These are phyloP conservation scores for Rhadina sibilatrix DNA, from an alignment of 2,113 vertebrate species.

Conservation along the genomic window DNA sequence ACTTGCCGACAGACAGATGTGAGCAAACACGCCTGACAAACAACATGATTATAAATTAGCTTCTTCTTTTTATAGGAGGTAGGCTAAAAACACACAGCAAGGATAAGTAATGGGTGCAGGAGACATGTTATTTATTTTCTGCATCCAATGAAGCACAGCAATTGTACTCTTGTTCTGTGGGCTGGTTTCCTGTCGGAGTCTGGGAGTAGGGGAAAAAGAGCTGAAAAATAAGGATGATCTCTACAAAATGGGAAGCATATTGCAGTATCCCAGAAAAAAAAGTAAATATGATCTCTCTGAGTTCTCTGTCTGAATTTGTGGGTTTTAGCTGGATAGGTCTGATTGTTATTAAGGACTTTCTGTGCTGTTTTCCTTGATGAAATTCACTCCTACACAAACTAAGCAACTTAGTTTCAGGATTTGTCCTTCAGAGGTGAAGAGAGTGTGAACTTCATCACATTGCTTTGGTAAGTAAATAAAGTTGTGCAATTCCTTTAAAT, in stretches of 20 bases:
- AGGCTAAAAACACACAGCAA: slow-evolving; percentile 38
- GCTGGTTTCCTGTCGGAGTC: neutral
- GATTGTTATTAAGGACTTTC: neutral
- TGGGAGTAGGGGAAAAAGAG: neutral
- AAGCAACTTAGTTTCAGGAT: neutral
- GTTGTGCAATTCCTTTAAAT: neutral
- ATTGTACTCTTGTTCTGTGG: neutral
- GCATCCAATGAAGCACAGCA: neutral
- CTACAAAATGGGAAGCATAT: neutral
- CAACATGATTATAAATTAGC: slow-evolving; percentile 64
- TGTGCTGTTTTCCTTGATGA: neutral
- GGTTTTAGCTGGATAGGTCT: neutral
- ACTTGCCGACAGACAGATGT: slow-evolving; percentile 62
- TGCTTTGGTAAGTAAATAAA: slow-evolving; percentile 2
- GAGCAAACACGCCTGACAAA: slow-evolving; percentile 49
- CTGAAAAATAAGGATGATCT: neutral
- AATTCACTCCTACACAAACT: neutral
- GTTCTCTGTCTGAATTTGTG: neutral
- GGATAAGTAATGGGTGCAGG: slow-evolving; percentile 48
- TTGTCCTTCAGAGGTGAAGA: neutral
- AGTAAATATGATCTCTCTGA: neutral
- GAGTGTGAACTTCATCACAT: neutral
- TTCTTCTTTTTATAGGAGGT: slow-evolving; percentile 21
- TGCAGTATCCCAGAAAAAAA: neutral
- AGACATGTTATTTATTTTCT: slow-evolving; percentile 54